phyloP scores from a whole-genome alignment of 2,113 vertebrate species.

The Cynocephalus volans region DNA sequence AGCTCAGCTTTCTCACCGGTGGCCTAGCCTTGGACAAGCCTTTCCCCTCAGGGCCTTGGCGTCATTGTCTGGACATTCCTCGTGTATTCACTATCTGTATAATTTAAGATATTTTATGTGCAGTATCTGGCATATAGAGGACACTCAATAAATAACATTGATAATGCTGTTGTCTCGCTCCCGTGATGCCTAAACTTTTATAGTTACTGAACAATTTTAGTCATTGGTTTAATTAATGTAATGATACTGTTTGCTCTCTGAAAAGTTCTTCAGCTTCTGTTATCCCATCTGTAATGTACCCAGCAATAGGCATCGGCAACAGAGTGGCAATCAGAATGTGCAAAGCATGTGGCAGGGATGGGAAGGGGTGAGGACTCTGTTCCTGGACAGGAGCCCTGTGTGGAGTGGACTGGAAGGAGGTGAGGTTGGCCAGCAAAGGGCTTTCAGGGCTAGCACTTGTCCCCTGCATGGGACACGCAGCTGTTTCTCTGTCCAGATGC shows the following conservation, averaged over 20 bases:
- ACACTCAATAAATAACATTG: not conserved
- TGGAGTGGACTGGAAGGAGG: not conserved
- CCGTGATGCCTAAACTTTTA: not conserved
- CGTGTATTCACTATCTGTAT: too few species aligned
- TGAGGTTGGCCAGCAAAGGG: accelerated
- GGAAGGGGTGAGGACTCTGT: not conserved
- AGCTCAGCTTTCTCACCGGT: accelerated
- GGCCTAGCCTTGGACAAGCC: not conserved
- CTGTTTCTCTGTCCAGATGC: accelerated
- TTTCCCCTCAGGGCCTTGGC: not conserved
- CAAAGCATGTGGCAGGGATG: not conserved
- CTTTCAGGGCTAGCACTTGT: accelerated
- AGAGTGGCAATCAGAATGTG: not conserved
- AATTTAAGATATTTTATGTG: not conserved
- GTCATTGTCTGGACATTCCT: accelerated
- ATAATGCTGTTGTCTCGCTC: not conserved
- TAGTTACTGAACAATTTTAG: constrained; percentile 32
- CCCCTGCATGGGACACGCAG: accelerated
- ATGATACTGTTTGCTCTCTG: constrained; percentile 65
- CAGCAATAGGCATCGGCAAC: not conserved
- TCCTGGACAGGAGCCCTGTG: not conserved
- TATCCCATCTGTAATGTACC: constrained; percentile 61
- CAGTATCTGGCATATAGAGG: not conserved
- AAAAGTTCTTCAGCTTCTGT: constrained; percentile 71
- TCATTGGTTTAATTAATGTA: constrained; percentile 55